Evolutionary conservation across 2,888 invertebrate species (phyloP), one percentile per base, ranked within the genome.

Genomic region (Ectemnius cavifrons): DNA sequence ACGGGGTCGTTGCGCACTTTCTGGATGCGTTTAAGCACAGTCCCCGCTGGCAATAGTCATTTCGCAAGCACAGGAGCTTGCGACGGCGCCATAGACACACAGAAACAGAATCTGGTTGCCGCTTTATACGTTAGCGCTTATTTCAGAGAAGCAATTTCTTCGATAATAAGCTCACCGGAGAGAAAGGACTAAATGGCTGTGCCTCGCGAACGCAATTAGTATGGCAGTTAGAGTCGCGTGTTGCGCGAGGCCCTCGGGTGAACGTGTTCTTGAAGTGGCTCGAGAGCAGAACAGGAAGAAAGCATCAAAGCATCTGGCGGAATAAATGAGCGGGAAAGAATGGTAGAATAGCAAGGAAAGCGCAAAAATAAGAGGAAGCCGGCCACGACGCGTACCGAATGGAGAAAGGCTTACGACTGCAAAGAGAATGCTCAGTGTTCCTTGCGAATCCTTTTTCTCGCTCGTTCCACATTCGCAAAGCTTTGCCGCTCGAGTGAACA

Each of bases 401-500:
- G 49, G 59, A 46, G 27, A 60, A 60, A 59, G 64, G 63, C 62
- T 64, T 64, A 57, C 27, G 23, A 62, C 61, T 28, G 28, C 70
- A 67, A 64, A 75, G 66, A 66, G 71, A 77, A 74, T 61, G 56
- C 47, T 14, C 68, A 69, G 73, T 18, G 67, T 73, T 77, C 71
- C 58, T 73, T 71, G 71, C 60, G 67, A 72, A 59, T 73, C 18
- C 56, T 59, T 66, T 69, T 70, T 66, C 56, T 52, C 60, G 65
- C 28, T 67, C 68, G 78, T 73, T 67, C 73, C 56, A 67, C 67
- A 71, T 78, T 78, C 73, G 65, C 58, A 68, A 66, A 73, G 71
- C 65, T 60, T 8, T 47, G 49, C 52, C 23, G 13, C 52, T 63
- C 59, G 37, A 37, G 37, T 37, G 37, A 37, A 11, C 37, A 37